phyloP scores from a whole-genome alignment of 1,140 invertebrate genomes.

The Dryas iulia region DNA sequence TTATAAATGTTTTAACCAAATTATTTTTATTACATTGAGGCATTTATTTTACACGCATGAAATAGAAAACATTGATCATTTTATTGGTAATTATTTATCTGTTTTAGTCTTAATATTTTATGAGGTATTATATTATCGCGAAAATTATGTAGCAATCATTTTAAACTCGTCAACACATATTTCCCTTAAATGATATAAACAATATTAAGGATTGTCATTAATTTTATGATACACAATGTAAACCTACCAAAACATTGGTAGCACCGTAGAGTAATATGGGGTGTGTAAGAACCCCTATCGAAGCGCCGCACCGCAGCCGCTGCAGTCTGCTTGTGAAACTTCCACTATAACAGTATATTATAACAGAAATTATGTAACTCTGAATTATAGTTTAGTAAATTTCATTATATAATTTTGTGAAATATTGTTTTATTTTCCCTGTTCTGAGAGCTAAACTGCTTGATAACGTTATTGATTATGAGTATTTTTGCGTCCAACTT shows the following conservation, averaged over 20 bases:
- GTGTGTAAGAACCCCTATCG: background rate
- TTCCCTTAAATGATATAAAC: background rate
- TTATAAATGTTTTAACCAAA: too few species aligned
- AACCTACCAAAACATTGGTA: background rate
- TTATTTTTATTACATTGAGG: too few species aligned
- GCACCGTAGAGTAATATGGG: background rate
- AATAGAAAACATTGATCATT: background rate
- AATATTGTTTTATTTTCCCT: conserved; percentile 33
- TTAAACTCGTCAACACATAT: background rate
- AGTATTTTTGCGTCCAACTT: background rate
- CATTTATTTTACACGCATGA: background rate
- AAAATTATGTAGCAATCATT: background rate
- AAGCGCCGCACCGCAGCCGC: conserved; percentile 13
- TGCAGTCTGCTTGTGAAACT: conserved; percentile 39
- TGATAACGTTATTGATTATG: background rate
- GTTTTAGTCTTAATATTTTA: background rate
- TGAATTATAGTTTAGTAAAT: conserved; percentile 44
- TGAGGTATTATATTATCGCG: background rate
- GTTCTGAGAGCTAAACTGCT: background rate
- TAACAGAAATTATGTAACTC: conserved; percentile 41
- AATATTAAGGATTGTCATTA: background rate
- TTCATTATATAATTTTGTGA: conserved; percentile 54
- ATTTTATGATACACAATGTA: background rate
- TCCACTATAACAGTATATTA: conserved; percentile 45
- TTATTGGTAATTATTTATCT: background rate